These are phyloP conservation scores for Meloidogyne exigua DNA, from an alignment of 1,140 invertebrate species.

Conservation along the genomic window DNA sequence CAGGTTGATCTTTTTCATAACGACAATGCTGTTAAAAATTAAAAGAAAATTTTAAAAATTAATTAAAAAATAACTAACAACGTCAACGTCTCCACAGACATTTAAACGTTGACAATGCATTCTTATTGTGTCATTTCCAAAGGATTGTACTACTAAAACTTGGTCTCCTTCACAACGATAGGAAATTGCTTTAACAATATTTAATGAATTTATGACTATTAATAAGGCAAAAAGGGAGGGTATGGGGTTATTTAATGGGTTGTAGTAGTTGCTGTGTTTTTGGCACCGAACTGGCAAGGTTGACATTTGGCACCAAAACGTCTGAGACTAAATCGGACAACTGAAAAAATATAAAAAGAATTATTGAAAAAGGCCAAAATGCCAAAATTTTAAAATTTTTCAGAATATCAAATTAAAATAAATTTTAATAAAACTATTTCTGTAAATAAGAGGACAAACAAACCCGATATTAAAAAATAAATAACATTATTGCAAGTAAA, in stretches of 20 bases:
- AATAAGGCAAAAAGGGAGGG: not conserved
- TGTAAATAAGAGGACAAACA: not conserved
- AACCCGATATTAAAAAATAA: not conserved
- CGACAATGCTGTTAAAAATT: slow-evolving; percentile 49
- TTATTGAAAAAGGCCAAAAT: not conserved
- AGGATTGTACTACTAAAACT: slow-evolving; percentile 59
- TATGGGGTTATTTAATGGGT: not conserved
- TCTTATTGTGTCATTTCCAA: slow-evolving; percentile 63
- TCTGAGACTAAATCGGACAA: too few species aligned
- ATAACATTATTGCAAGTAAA: not conserved
- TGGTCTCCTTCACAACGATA: slow-evolving; percentile 58
- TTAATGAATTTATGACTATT: not conserved
- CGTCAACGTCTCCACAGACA: slow-evolving; percentile 55
- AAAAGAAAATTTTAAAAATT: not conserved
- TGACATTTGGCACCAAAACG: too few species aligned
- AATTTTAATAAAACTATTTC: not conserved
- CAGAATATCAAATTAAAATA: not conserved
- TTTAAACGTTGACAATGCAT: slow-evolving; percentile 63
- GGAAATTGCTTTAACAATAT: slow-evolving; percentile 31
- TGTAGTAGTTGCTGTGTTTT: not conserved
- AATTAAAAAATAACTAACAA: slow-evolving; percentile 51
- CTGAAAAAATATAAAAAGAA: too few species aligned
- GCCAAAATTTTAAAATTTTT: not conserved
- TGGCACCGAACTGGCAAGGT: not conserved
- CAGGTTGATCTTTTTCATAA: slow-evolving; percentile 55